A percentile compares a stretch with the other conserved stretches of the same genome.
phyloP scores from a whole-genome alignment of 1,140 invertebrate species.

The Samia ricini region DNA sequence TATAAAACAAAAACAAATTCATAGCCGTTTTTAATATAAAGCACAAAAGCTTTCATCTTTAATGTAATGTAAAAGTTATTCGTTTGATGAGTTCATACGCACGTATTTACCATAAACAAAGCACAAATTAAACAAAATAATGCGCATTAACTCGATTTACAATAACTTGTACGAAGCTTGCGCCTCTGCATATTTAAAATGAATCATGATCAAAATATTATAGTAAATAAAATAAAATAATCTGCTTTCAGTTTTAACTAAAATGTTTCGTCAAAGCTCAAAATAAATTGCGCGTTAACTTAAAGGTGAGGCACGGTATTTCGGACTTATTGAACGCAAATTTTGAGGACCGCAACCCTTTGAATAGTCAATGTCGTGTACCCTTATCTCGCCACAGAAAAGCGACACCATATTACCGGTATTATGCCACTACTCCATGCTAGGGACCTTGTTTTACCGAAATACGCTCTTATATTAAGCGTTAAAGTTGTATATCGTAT shows the following conservation, averaged over 20 bases:
- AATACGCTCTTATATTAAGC: constrained; percentile 41
- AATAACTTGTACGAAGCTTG: constrained; percentile 27
- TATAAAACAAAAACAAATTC: neutral
- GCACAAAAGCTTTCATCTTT: neutral
- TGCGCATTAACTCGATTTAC: constrained; percentile 21
- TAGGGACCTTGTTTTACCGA: constrained; percentile 24
- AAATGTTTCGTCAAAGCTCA: constrained; percentile 18
- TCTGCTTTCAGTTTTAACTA: constrained; percentile 11
- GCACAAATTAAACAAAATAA: constrained; percentile 21
- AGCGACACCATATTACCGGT: constrained; percentile 76
- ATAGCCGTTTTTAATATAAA: neutral
- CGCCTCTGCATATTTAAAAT: constrained; percentile 32
- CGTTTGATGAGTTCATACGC: constrained; percentile 8
- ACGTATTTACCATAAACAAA: constrained; percentile 15
- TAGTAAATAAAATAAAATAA: constrained; percentile 17
- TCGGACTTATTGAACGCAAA: constrained; percentile 75
- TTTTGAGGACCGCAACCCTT: constrained; percentile 76
- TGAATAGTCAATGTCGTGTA: constrained; percentile 77
- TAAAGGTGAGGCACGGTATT: constrained; percentile 61
- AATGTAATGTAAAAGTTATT: neutral
- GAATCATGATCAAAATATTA: constrained; percentile 44
- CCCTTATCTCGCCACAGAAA: constrained; percentile 76
- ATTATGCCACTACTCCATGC: constrained; percentile 56
- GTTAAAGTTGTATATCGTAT: constrained; percentile 58
- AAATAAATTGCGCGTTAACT: constrained; percentile 46